Conservation (phyloP, 1,140 invertebrate species). For the Teleogryllus occipitalis region DNA sequence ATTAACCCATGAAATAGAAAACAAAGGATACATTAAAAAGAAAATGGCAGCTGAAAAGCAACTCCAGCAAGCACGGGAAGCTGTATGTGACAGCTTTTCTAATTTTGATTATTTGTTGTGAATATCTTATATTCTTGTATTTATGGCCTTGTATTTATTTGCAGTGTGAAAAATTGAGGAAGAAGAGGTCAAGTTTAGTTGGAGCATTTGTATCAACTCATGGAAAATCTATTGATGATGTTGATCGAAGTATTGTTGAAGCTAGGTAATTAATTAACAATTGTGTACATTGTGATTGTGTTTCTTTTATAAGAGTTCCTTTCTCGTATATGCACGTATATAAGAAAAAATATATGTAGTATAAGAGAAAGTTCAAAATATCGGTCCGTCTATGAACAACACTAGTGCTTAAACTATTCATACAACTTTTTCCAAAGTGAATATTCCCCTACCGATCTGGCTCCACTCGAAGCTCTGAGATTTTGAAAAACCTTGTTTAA, state of each 20-base stretch:
- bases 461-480: too few relatives aligned
- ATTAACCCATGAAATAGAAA: conserved; percentile 88
- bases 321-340: too few relatives aligned
- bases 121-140: not conserved
- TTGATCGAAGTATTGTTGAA: conserved; percentile 84
- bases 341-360: too few relatives aligned
- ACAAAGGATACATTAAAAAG: conserved; percentile 78
- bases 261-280: conserved; percentile 46
- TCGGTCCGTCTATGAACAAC: too few relatives aligned
- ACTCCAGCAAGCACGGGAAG: conserved; percentile 78
- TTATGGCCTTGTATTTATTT: conserved; percentile 23
- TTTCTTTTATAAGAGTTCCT: too few relatives aligned
- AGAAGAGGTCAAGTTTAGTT: conserved; percentile 85
- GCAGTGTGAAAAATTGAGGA: conserved; percentile 86
- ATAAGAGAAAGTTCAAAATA: too few relatives aligned
- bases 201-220: conserved; percentile 91
- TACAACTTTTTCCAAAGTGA: too few relatives aligned
- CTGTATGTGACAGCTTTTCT: conserved; percentile 46
- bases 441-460: too few relatives aligned
- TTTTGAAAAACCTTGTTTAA: too few relatives aligned
- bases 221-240: conserved; percentile 87
- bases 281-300: too few relatives aligned
- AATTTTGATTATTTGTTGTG: not conserved
- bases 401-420: too few relatives aligned
- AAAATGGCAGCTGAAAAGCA: conserved; percentile 76